A percentile compares a stretch with the other conserved stretches of the same genome.
These are phyloP conservation scores for Lasiommata megera DNA, from an alignment of 2,888 invertebrate species.

Conservation along the genomic window DNA sequence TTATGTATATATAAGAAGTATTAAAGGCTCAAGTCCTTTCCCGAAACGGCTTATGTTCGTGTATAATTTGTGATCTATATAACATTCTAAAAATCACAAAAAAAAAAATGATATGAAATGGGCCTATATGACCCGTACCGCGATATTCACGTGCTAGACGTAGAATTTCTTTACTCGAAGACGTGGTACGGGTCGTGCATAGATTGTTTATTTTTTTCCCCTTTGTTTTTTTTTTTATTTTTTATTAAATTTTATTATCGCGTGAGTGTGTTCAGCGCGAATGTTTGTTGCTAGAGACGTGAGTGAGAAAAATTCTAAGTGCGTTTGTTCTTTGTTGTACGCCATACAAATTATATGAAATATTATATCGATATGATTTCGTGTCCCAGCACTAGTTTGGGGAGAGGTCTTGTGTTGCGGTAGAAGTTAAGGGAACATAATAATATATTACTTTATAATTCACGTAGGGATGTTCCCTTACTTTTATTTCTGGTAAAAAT, in stretches of 20 bases:
- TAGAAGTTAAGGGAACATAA: slow-evolving; percentile 22
- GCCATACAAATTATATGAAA: slow-evolving; percentile 58
- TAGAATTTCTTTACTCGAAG: slow-evolving; percentile 35
- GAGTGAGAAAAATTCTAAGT: slow-evolving; percentile 60
- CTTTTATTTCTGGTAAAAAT: slow-evolving; percentile 16
- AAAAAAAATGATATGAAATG: slow-evolving; percentile 59
- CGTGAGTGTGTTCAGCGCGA: slow-evolving; percentile 52
- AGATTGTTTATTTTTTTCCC: slow-evolving; percentile 48
- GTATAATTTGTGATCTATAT: slow-evolving; percentile 64
- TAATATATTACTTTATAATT: slow-evolving; percentile 6
- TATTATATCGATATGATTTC: slow-evolving; percentile 41
- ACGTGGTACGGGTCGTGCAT: slow-evolving; percentile 48
- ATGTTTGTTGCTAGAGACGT: slow-evolving; percentile 55
- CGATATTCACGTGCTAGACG: slow-evolving; percentile 45
- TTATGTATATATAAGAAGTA: slow-evolving; percentile 54
- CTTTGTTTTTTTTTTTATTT: slow-evolving; percentile 45
- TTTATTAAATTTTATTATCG: slow-evolving; percentile 70
- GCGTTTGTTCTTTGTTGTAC: slow-evolving; percentile 76
- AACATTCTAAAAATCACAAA: slow-evolving; percentile 44
- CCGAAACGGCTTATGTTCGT: slow-evolving; percentile 56
- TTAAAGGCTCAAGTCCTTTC: slow-evolving; percentile 51
- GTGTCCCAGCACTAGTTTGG: slow-evolving; percentile 45
- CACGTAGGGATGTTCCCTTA: slow-evolving; percentile 5
- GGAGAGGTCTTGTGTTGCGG: slow-evolving; percentile 22
- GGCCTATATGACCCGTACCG: slow-evolving; percentile 58